These are phyloP conservation scores for Microchrysa polita DNA, from an alignment of 2,888 invertebrate genomes.

Conservation along the genomic window DNA sequence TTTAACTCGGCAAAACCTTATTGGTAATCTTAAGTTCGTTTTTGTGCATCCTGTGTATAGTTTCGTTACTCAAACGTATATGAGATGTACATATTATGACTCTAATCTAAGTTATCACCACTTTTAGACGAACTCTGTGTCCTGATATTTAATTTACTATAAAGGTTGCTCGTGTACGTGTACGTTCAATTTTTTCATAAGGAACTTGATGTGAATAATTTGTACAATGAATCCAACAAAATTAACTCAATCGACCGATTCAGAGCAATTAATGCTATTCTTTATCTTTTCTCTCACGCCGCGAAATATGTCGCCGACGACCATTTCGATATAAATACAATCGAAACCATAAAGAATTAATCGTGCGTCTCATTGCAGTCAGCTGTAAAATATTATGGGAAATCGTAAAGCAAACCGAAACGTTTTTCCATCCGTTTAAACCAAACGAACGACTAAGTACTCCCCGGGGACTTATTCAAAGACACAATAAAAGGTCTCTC, in stretches of 20 bases:
- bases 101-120: too few relatives aligned
- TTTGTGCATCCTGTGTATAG: too few relatives aligned
- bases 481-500: conserved; percentile 28
- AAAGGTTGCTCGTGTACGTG: too few relatives aligned
- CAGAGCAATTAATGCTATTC: not conserved
- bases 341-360: conserved; percentile 1
- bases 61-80: too few relatives aligned
- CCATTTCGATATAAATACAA: not conserved
- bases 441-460: conserved; percentile 13
- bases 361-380: conserved; percentile 16
- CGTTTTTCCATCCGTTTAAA: conserved; percentile 5
- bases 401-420: conserved; percentile 4
- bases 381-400: conserved; percentile 14
- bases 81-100: too few relatives aligned
- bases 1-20: too few relatives aligned
- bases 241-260: not conserved
- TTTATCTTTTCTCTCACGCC: not conserved
- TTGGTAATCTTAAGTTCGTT: too few relatives aligned
- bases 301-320: not conserved
- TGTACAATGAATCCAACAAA: too few relatives aligned
- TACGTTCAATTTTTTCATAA: too few relatives aligned
- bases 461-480: conserved; percentile 20
- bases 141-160: too few relatives aligned
- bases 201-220: too few relatives aligned
- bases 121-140: too few relatives aligned